Evolutionary conservation across 2,888 invertebrate genomes (phyloP).

Genomic region (Thereva nobilitata): DNA sequence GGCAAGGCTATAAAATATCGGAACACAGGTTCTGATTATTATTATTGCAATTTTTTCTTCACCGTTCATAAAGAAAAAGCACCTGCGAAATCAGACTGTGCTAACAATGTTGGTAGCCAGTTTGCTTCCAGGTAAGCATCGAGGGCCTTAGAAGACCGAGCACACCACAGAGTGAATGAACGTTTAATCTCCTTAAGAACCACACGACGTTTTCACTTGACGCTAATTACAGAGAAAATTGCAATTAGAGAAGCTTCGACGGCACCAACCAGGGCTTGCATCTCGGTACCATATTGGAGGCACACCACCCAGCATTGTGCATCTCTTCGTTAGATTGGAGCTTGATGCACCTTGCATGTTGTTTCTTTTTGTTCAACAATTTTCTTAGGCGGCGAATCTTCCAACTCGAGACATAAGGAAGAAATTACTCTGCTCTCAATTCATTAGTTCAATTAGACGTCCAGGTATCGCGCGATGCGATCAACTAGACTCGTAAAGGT

Average conservation of each 20-base stretch:
- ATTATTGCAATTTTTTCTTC: too few relatives aligned
- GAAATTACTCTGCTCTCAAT: conserved; percentile 37
- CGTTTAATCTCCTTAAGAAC: conserved; percentile 38
- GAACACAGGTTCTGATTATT: too few relatives aligned
- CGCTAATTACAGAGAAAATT: conserved; percentile 41
- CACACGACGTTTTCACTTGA: conserved; percentile 41
- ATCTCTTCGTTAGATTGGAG: too few relatives aligned
- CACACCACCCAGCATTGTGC: conserved; percentile 22
- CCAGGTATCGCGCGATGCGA: conserved; percentile 29
- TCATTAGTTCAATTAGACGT: conserved; percentile 37
- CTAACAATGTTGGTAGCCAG: too few relatives aligned
- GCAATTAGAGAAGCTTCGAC: conserved; percentile 39
- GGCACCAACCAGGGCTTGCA: conserved; percentile 17
- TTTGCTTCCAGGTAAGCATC: too few relatives aligned
- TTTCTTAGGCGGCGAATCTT: conserved; percentile 11
- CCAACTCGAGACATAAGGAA: conserved; percentile 24
- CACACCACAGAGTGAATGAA: conserved; percentile 24
- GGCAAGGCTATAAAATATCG: too few relatives aligned
- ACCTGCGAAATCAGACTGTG: too few relatives aligned
- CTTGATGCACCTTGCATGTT: background rate
- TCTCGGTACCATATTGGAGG: conserved; percentile 4
- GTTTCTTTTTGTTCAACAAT: conserved; percentile 4
- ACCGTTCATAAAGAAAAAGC: too few relatives aligned
- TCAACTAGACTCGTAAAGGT: conserved; percentile 24
- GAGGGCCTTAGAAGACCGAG: too few relatives aligned